Evolutionary conservation across 2,797 vertebrate species (phyloP).

Genomic region (Thunnus albacares): DNA sequence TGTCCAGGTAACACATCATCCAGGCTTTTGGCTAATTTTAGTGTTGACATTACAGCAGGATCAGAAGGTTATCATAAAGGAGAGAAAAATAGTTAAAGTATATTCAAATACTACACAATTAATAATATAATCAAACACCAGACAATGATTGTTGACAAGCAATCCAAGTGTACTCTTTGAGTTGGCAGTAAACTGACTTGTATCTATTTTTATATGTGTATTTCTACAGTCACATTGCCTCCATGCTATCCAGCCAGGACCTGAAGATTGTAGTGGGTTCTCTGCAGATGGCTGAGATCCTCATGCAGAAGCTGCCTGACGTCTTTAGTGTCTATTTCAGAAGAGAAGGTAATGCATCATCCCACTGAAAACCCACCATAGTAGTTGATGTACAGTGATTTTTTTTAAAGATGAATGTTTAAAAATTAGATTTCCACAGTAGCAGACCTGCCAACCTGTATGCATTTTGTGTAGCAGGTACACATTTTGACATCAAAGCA

Average conservation of each 20-base stretch:
- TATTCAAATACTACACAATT: too few species aligned
- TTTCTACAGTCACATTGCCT: slow-evolving; percentile 96
- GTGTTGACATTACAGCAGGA: not conserved
- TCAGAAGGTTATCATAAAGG: not conserved
- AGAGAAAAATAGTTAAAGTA: too few species aligned
- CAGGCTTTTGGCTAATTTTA: not conserved
- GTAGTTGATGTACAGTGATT: not conserved
- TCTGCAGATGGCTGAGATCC: slow-evolving; percentile 99
- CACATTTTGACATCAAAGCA: too few species aligned
- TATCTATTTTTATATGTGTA: slow-evolving; percentile 35
- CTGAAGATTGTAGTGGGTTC: slow-evolving; percentile 99
- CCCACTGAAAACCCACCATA: not conserved
- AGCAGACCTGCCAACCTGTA: too few species aligned
- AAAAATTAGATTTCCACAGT: not conserved
- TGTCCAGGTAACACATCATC: slow-evolving; percentile 91
- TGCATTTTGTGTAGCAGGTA: too few species aligned
- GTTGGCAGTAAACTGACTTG: not conserved
- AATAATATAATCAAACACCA: not conserved
- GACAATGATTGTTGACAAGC: not conserved
- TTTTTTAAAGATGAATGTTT: not conserved
- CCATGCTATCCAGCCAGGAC: slow-evolving; percentile 99
- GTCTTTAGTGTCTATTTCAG: slow-evolving; percentile 99
- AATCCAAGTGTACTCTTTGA: not conserved
- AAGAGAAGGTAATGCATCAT: slow-evolving; percentile 92
- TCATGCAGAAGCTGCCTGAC: slow-evolving; percentile 99